Evolutionary conservation across 2,113 vertebrate genomes (phyloP).

Genomic region (Psittacula cyanocephala): DNA sequence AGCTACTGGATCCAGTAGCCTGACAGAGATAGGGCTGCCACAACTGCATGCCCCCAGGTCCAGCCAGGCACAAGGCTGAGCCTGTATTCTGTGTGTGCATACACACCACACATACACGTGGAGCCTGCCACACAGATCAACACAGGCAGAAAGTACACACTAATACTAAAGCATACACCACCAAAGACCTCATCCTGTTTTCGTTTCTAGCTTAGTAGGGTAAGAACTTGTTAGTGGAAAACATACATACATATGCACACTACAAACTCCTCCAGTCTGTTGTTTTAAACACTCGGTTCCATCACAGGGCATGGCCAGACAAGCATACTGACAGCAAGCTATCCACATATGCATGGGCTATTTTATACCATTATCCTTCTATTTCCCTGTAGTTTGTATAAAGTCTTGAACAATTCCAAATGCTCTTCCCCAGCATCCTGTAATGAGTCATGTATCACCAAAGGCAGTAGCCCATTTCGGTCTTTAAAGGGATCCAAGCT

Average conservation of each 20-base stretch:
- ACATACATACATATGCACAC: neutral
- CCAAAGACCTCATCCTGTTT: neutral
- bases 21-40: neutral
- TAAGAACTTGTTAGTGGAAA: neutral
- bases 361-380: neutral
- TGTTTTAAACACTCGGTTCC: neutral
- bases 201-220: neutral
- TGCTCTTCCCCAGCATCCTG: neutral
- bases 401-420: neutral
- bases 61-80: neutral
- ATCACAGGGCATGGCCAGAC: neutral
- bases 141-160: too few relatives aligned
- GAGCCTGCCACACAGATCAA: fast-evolving
- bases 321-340: neutral
- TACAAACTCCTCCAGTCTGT: neutral
- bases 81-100: neutral
- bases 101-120: fast-evolving
- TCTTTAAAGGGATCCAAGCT: neutral
- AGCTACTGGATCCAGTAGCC: neutral
- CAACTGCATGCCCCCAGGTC: neutral
- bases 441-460: neutral
- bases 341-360: neutral
- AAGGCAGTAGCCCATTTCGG: neutral
- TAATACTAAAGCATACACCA: neutral
- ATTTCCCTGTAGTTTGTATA: neutral